Base-by-base conservation (phyloP, 1,140 invertebrate species). In the Trialeurodes vaporariorum region DNA sequence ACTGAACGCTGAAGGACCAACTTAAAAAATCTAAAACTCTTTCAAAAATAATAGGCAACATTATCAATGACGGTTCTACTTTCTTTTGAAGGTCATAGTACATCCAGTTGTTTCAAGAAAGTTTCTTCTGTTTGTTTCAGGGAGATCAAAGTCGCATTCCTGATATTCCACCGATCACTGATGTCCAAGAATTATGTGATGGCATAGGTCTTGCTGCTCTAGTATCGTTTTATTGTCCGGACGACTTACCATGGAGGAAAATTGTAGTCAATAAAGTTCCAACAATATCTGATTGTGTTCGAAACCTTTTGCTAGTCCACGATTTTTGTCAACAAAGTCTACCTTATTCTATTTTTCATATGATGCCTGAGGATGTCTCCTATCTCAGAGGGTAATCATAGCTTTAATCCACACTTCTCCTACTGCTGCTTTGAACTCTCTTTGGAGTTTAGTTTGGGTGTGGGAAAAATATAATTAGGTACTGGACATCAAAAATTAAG, bases 301-400 rank as follows among this genome's bases (percentile, higher is more conserved):
- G 96, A 80, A 98, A 98, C 81, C 85, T 98, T 26, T 86, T 90
- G 72, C 82, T 97, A 71, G 88, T 98, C 60, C 86, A 91, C 75
- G 85, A 87, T 72, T 98, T 98, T 81, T 98, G 94, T 77, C 79
- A 84, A 70, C 84, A 86, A 77, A 84, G 85, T 77, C 84, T 98
- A 75, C 93, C 94, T 70, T 88, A 88, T 78, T 87, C 91, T 74
- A 88, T 94, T 75, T 96, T 96, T 82, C 95, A 98, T 77, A 91
- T 98, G 83, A 88, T 88, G 76, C 92, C 94, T 59, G 95, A 98
- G 78, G 96, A 99, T 78, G 87, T 98, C 63, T 90, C 96, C 26
- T 98, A 96, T 76, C 91, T 96, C 84, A 86, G 93, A 78, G 92
- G 93, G 91, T 93, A 77, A 80, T n/a, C n/a, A n/a, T n/a, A n/a